phyloP scores from a whole-genome alignment of 92 coral and sea anemone species.

The Phenganax stokvisi region DNA sequence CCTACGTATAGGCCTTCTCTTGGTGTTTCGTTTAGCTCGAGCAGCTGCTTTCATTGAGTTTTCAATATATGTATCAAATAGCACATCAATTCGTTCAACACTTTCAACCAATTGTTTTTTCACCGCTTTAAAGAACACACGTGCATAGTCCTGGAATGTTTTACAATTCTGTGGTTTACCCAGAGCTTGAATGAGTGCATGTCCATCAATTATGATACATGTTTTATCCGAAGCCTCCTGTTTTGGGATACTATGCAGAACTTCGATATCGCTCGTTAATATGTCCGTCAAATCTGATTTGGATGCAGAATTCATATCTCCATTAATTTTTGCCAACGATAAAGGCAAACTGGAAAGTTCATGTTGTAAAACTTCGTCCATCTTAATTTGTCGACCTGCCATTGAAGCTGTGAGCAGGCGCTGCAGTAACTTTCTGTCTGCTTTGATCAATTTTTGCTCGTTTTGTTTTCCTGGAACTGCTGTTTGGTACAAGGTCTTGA shows the following conservation, averaged over 20 bases:
- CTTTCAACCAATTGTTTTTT: background rate
- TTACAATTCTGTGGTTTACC: background rate
- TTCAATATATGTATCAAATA: background rate
- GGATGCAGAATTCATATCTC: slow-evolving; percentile 22
- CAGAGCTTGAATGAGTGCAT: background rate
- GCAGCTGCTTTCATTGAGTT: slow-evolving; percentile 21
- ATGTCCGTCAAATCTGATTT: background rate
- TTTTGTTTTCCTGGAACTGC: slow-evolving; percentile 6
- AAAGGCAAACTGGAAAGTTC: slow-evolving; percentile 17
- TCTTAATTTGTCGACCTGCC: slow-evolving; percentile 17
- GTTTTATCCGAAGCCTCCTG: too few relatives aligned
- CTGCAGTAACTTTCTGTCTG: slow-evolving; percentile 24
- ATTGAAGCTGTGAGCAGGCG: slow-evolving; percentile 25
- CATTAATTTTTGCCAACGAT: slow-evolving; percentile 30
- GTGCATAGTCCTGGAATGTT: background rate
- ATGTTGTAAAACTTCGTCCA: slow-evolving; percentile 26
- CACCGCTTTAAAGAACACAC: background rate
- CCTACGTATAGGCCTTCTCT: slow-evolving; percentile 6
- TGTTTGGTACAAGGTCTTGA: background rate
- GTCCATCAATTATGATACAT: background rate
- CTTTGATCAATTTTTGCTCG: slow-evolving; percentile 14
- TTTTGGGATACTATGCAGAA: too few relatives aligned
- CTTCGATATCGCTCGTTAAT: too few relatives aligned
- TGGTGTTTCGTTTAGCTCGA: slow-evolving; percentile 7
- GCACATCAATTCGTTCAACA: background rate